Percentiles rank a stretch among this genome's conserved stretches.
Conservation (phyloP, 2,888 invertebrate species). For the Drosophila mayaguana region DNA sequence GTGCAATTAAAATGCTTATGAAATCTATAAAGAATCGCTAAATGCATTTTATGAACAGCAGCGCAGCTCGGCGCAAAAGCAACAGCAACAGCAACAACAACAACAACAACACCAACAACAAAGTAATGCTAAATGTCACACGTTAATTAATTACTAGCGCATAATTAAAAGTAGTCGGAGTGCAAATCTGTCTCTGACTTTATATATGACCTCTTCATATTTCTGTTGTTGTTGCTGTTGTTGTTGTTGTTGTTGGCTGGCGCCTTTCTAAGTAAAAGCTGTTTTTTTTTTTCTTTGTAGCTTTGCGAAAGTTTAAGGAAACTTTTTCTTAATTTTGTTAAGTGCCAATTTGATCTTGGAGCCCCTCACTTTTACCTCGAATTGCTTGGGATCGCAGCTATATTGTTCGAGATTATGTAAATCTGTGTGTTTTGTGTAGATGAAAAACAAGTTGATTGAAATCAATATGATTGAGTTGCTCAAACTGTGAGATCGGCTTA, state of each 20-base stretch:
- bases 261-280: slow-evolving; percentile 52
- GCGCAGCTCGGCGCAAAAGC: slow-evolving; percentile 10
- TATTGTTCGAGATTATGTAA: slow-evolving; percentile 14
- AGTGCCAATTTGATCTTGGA: slow-evolving; percentile 10
- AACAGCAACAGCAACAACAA: slow-evolving; percentile 8
- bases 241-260: slow-evolving; percentile 1
- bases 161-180: slow-evolving; percentile 31
- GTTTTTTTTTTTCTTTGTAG: background rate
- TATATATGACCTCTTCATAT: background rate
- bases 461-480: slow-evolving; percentile 4
- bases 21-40: slow-evolving; percentile 77
- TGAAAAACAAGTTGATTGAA: background rate
- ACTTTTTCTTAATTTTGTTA: slow-evolving; percentile 14
- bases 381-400: slow-evolving; percentile 1
- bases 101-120: slow-evolving; percentile 24
- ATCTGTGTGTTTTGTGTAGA: background rate
- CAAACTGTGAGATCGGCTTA: background rate
- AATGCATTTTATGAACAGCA: slow-evolving; percentile 72
- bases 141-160: slow-evolving; percentile 67
- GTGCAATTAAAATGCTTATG: slow-evolving; percentile 81
- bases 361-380: slow-evolving; percentile 34
- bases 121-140: slow-evolving; percentile 66
- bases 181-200: slow-evolving; percentile 1
- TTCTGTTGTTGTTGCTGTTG: background rate
- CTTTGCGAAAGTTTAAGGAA: slow-evolving; percentile 22